phyloP scores from a whole-genome alignment of 2,113 vertebrate species.

The Emydocephalus ijimae region DNA sequence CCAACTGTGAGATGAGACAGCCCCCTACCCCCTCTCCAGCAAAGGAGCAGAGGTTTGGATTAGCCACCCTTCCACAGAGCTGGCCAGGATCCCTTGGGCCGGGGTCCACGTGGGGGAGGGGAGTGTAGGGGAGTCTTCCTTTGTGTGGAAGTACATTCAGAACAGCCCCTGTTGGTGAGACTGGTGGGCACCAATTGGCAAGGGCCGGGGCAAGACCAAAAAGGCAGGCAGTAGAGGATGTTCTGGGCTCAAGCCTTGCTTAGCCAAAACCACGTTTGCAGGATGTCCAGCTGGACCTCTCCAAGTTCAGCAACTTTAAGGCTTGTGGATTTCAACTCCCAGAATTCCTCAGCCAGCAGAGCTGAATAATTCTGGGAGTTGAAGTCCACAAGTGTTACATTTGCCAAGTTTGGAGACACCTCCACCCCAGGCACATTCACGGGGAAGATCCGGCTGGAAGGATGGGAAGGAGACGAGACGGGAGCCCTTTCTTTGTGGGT shows the following conservation, averaged over 20 bases:
- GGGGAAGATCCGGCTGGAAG: neutral
- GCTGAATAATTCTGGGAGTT: neutral
- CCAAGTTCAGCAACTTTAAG: neutral
- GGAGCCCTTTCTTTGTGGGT: neutral
- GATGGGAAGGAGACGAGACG: neutral
- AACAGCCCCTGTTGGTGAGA: neutral
- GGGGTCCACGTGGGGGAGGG: neutral
- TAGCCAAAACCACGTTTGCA: neutral
- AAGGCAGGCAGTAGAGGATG: neutral
- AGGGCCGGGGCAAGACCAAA: neutral
- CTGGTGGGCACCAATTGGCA: neutral
- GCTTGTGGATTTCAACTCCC: neutral
- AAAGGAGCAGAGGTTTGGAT: neutral
- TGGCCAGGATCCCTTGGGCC: neutral
- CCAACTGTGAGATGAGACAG: neutral
- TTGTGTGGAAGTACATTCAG: neutral
- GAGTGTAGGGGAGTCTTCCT: neutral
- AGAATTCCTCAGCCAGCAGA: neutral
- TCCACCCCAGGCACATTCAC: accelerated
- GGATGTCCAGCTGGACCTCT: neutral
- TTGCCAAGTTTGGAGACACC: neutral
- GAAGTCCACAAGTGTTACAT: neutral
- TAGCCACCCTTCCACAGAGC: neutral
- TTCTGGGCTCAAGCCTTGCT: neutral
- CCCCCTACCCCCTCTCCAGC: neutral